Evolutionary conservation across 1,140 invertebrate genomes (phyloP).

Genomic region (Antheraea mylitta): DNA sequence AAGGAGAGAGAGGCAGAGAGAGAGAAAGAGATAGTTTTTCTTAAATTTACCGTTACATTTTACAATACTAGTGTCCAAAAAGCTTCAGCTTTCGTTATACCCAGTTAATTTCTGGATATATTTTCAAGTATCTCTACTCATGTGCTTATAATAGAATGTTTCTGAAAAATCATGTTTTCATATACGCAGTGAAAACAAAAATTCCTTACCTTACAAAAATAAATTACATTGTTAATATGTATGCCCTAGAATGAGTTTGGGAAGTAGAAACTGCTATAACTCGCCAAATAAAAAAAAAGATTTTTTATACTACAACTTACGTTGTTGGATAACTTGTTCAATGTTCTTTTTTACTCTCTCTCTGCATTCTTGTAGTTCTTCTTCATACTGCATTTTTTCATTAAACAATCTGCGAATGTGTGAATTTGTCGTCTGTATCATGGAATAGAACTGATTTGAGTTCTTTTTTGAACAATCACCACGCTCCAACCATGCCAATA

Average conservation of each 20-base stretch:
- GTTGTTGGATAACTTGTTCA: constrained; percentile 90
- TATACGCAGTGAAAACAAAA: background rate
- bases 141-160: background rate
- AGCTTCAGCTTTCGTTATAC: background rate
- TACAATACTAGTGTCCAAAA: no score
- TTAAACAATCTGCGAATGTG: constrained; percentile 90
- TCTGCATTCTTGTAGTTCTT: constrained; percentile 92
- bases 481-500: constrained; percentile 94
- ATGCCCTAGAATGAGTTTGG: background rate
- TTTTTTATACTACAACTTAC: constrained; percentile 80
- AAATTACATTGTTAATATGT: background rate
- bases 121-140: background rate
- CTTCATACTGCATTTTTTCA: constrained; percentile 92
- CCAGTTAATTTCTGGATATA: background rate
- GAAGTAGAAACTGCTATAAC: background rate
- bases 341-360: constrained; percentile 91
- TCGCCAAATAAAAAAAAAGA: background rate
- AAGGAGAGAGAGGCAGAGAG: background rate
- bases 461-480: constrained; percentile 95
- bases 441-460: constrained; percentile 94
- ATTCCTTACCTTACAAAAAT: background rate
- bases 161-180: background rate
- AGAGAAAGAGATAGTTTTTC: background rate
- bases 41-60: background rate
- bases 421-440: constrained; percentile 96